phyloP scores from a whole-genome alignment of 2,797 vertebrate genomes.

The Chrosomus eos region DNA sequence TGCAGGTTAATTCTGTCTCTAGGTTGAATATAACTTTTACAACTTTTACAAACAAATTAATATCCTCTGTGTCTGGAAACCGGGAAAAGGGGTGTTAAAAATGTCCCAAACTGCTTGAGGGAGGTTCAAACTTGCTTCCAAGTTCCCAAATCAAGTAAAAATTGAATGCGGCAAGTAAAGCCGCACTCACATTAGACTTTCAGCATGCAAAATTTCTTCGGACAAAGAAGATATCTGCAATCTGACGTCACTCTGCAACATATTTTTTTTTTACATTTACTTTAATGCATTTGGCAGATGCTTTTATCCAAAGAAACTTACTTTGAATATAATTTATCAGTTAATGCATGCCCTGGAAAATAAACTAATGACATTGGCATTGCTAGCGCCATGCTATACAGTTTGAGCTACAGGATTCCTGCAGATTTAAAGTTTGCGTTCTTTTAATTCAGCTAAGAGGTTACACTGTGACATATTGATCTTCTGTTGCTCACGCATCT shows the following conservation, averaged over 20 bases:
- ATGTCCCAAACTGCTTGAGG: not conserved
- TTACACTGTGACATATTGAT: not conserved
- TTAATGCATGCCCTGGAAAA: not conserved
- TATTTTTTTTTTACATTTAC: no score
- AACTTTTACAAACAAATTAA: not conserved
- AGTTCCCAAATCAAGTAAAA: no score
- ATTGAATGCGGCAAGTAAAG: no score
- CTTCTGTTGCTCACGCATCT: not conserved
- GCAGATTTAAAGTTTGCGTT: not conserved
- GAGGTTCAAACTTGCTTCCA: not conserved
- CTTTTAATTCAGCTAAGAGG: not conserved
- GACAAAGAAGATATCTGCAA: no score
- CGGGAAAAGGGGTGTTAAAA: not conserved
- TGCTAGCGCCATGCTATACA: not conserved
- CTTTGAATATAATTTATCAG: not conserved
- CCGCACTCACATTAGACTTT: not conserved
- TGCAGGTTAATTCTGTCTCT: not conserved
- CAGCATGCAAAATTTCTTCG: no score
- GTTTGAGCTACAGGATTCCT: not conserved
- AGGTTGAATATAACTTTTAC: not conserved
- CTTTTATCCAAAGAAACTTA: no score
- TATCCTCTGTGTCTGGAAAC: not conserved
- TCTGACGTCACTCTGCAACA: no score
- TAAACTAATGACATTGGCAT: not conserved
- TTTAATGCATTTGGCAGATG: no score